Conservation (phyloP, 2,888 invertebrate genomes). For the Heterodera filipjevi region DNA sequence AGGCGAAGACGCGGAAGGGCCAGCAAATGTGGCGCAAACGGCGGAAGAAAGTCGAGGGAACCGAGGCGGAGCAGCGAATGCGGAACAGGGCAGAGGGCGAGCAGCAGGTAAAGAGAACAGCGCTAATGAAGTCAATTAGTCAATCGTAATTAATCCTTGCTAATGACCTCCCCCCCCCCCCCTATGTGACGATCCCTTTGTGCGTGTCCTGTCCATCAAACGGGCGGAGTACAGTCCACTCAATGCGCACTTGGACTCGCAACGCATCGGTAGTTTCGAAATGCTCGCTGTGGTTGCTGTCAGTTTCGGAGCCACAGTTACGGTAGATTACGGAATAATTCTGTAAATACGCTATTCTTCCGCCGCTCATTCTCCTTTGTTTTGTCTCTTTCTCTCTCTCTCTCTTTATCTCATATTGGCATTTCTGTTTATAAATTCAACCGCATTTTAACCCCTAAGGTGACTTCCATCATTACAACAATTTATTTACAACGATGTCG, state of each 20-base stretch:
- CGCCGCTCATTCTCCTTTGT: no score
- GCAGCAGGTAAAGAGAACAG: no score
- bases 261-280: constrained; percentile 17
- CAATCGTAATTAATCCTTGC: background rate
- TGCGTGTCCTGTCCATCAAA: constrained; percentile 22
- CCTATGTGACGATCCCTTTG: constrained; percentile 10
- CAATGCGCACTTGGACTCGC: constrained; percentile 15
- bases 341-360: background rate
- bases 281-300: constrained; percentile 1
- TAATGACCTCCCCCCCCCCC: background rate
- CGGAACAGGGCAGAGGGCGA: background rate
- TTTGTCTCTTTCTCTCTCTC: no score
- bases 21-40: background rate
- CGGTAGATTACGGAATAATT: background rate
- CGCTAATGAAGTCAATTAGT: background rate
- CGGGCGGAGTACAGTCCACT: constrained; percentile 17
- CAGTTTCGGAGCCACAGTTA: constrained; percentile 6
- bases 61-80: background rate
- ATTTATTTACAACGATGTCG: constrained; percentile 8
- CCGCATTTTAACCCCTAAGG: background rate
- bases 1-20: constrained; percentile 3
- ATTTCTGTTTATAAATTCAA: no score
- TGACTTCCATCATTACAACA: constrained; percentile 6
- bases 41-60: background rate
- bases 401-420: no score